A percentile compares a stretch with the other conserved stretches of the same genome.
Evolutionary conservation across 2,888 invertebrate genomes (phyloP).

Genomic region (Trypoxylon attenuatum): DNA sequence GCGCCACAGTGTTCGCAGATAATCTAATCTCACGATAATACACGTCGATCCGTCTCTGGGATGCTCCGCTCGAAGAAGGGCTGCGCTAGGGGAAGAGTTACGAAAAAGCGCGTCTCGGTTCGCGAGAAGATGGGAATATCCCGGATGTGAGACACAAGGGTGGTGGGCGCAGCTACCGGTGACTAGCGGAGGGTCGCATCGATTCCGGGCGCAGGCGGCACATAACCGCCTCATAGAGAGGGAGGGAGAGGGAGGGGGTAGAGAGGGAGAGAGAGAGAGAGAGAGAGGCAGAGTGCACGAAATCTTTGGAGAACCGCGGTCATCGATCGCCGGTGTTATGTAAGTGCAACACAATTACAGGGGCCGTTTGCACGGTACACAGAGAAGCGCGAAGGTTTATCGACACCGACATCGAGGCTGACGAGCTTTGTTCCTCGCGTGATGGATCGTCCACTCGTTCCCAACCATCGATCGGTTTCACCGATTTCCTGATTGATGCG

Average conservation of each 20-base stretch:
- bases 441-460: no score
- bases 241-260: not conserved
- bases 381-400: slow-evolving; percentile 1
- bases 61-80: no score
- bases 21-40: slow-evolving; percentile 68
- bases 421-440: not conserved
- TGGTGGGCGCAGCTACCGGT: no score
- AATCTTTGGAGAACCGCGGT: slow-evolving; percentile 10
- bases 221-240: not conserved
- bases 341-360: slow-evolving; percentile 14
- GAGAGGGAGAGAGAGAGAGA: not conserved
- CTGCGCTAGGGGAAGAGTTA: no score
- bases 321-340: slow-evolving; percentile 30
- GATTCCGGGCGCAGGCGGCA: not conserved
- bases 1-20: slow-evolving; percentile 61
- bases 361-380: not conserved
- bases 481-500: no score
- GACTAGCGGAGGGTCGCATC: no score
- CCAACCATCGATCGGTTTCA: no score
- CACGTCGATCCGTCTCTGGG: not conserved
- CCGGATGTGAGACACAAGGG: no score
- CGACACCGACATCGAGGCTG: slow-evolving; percentile 5
- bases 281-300: not conserved
- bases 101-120: no score
- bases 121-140: no score